Conservation (phyloP, 2,113 vertebrate species). For the Nesospiza acunhae region DNA sequence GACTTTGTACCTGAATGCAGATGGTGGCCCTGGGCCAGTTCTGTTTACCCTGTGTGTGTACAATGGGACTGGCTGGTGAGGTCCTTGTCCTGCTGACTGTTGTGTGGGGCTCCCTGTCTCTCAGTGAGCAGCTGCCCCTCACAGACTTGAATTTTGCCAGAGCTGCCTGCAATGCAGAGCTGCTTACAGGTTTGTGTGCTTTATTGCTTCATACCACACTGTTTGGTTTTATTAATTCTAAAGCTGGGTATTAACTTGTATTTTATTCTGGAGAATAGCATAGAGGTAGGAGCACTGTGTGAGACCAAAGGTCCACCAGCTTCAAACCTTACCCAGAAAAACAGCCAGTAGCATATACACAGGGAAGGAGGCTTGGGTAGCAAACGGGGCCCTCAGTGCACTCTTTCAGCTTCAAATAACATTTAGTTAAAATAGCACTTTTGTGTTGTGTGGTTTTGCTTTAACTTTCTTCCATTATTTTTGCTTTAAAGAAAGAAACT, state of each 20-base stretch:
- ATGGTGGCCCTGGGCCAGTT: background rate
- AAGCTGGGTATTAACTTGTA: background rate
- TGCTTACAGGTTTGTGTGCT: background rate
- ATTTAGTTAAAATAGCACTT: background rate
- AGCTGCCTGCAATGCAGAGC: background rate
- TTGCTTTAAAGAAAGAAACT: background rate
- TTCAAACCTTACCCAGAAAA: background rate
- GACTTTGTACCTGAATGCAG: background rate
- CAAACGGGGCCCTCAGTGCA: rapidly evolving
- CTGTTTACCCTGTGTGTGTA: background rate
- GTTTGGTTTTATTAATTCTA: background rate
- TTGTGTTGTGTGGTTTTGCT: background rate
- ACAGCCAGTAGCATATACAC: rapidly evolving
- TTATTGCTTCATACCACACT: rapidly evolving
- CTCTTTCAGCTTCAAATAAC: background rate
- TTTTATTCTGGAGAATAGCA: background rate
- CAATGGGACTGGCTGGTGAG: background rate
- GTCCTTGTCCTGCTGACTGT: background rate
- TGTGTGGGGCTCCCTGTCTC: background rate
- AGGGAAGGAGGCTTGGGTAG: background rate
- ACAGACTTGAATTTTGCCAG: rapidly evolving
- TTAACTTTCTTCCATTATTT: background rate
- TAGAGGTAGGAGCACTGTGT: background rate
- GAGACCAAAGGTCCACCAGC: background rate
- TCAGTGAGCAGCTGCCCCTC: background rate